Conservation (phyloP, 2,113 vertebrate genomes). For the Notarius lentiginosus region DNA sequence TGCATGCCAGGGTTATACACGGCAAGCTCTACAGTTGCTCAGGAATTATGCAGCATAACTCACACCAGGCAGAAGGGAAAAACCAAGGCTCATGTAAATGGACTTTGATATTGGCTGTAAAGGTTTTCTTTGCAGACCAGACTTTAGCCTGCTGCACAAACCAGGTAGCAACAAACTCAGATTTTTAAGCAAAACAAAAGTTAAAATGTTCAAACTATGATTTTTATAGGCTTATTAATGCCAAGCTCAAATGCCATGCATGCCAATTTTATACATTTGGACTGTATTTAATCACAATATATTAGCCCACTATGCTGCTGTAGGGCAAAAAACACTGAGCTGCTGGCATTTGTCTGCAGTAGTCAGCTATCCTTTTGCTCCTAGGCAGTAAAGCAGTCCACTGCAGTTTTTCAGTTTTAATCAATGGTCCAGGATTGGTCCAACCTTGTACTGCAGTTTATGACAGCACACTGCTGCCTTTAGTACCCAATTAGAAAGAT, state of each 20-base stretch:
- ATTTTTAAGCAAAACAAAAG: background rate
- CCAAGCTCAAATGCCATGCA: background rate
- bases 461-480: background rate
- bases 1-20: background rate
- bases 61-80: background rate
- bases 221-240: background rate
- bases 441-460: background rate
- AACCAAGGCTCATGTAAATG: conserved; percentile 2
- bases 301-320: background rate
- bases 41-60: background rate
- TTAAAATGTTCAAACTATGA: background rate
- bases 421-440: background rate
- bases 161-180: background rate
- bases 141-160: background rate
- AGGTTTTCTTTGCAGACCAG: background rate
- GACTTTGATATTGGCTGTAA: conserved; percentile 57
- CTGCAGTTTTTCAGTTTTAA: background rate
- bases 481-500: background rate
- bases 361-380: background rate
- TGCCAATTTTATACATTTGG: background rate
- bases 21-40: background rate
- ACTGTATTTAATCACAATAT: background rate
- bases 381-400: background rate
- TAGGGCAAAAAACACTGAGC: background rate
- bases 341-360: background rate